phyloP scores from a whole-genome alignment of 2,113 vertebrate genomes.

The Lathamus discolor region DNA sequence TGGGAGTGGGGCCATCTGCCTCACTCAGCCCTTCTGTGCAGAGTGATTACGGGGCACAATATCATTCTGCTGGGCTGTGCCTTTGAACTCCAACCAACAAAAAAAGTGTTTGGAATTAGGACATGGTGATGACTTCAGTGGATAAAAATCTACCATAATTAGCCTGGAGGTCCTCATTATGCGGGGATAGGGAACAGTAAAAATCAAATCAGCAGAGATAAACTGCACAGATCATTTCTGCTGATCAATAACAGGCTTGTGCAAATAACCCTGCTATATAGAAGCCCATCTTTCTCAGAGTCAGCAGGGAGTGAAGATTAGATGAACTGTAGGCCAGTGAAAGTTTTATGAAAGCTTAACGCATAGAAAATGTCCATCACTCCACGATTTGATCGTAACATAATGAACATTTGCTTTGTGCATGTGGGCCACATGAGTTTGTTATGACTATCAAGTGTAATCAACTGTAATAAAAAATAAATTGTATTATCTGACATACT shows the following conservation, averaged over 20 bases:
- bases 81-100: neutral
- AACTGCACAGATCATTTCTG: conserved; percentile 1
- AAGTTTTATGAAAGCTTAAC: neutral
- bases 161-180: conserved; percentile 22
- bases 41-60: neutral
- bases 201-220: conserved; percentile 50
- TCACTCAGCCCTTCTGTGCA: neutral
- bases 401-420: neutral
- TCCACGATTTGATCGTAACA: neutral
- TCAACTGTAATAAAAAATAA: neutral
- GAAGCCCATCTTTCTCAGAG: neutral
- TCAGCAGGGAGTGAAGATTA: neutral
- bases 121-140: conserved; percentile 21
- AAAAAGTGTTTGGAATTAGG: neutral
- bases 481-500: neutral
- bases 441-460: neutral
- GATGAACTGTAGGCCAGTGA: neutral
- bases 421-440: neutral
- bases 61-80: neutral
- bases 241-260: conserved; percentile 36
- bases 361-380: neutral
- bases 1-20: neutral
- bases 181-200: neutral
- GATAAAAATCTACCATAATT: neutral
- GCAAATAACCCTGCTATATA: neutral